phyloP scores from a whole-genome alignment of 2,888 invertebrate genomes.

The Sphecodes monilicornis region DNA sequence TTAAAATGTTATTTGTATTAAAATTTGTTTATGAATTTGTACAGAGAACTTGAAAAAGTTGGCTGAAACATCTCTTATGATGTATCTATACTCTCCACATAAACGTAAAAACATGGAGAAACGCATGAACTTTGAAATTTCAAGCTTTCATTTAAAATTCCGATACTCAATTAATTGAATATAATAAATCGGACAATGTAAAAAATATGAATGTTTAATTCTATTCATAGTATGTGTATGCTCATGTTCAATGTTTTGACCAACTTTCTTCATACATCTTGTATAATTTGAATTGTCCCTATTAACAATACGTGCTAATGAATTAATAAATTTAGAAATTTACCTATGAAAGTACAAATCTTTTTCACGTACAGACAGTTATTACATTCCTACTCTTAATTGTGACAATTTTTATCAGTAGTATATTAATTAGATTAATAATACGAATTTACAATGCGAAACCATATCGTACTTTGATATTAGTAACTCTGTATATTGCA shows the following conservation, averaged over 20 bases:
- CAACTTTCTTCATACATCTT: constrained; percentile 28
- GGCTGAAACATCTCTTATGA: background rate
- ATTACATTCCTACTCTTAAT: constrained; percentile 38
- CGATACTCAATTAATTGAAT: background rate
- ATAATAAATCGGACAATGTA: background rate
- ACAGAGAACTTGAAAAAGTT: constrained; percentile 5
- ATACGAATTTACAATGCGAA: constrained; percentile 54
- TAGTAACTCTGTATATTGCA: constrained; percentile 61
- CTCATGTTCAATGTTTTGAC: constrained; percentile 2
- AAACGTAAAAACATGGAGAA: background rate
- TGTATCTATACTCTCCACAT: background rate
- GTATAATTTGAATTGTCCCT: constrained; percentile 61
- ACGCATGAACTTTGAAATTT: background rate
- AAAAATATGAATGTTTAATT: constrained; percentile 2
- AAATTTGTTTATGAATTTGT: constrained; percentile 44
- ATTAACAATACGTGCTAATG: constrained; percentile 69
- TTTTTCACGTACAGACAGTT: constrained; percentile 45
- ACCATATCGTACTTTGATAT: constrained; percentile 46
- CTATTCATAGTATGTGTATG: background rate
- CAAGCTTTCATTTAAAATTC: background rate
- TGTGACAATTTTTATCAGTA: constrained; percentile 37
- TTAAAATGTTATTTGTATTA: constrained; percentile 44
- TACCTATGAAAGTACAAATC: constrained; percentile 79
- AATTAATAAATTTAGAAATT: constrained; percentile 73
- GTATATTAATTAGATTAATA: constrained; percentile 54